Percentiles rank a stretch among this genome's conserved stretches.
These are phyloP conservation scores for Chelonus insularis DNA, from an alignment of 1,140 invertebrate genomes.

Conservation along the genomic window DNA sequence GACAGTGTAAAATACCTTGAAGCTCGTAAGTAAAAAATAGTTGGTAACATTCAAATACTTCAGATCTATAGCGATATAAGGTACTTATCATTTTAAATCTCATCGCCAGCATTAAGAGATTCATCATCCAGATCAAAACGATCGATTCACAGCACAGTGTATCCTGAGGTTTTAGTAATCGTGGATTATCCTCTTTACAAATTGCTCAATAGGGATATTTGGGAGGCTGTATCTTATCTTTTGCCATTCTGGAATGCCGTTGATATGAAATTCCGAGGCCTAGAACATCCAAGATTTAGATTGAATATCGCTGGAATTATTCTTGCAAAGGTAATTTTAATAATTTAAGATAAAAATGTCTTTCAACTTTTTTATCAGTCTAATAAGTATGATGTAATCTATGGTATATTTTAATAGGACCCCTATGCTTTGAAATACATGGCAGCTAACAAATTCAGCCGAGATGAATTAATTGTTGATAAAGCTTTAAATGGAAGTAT, in stretches of 20 bases:
- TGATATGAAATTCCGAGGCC: conserved; percentile 27
- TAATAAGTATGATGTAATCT: too few species aligned
- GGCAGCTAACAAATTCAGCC: conserved; percentile 13
- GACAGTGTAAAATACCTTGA: neutral
- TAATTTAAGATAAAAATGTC: too few species aligned
- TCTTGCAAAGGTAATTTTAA: conserved; percentile 2
- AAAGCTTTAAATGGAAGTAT: conserved; percentile 2
- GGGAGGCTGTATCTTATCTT: conserved; percentile 26
- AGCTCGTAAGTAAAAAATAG: neutral
- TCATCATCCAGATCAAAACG: conserved; percentile 7
- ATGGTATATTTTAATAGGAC: too few species aligned
- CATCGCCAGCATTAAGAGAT: neutral
- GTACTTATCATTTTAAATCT: neutral
- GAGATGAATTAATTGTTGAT: neutral
- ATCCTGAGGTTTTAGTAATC: conserved; percentile 30
- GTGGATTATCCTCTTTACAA: conserved; percentile 27
- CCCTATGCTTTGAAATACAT: too few species aligned
- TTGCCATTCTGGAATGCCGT: conserved; percentile 35
- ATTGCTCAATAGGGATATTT: conserved; percentile 5
- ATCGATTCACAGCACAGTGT: conserved; percentile 2
- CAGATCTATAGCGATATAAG: neutral
- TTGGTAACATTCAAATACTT: neutral
- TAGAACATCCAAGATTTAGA: conserved; percentile 31
- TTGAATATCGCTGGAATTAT: conserved; percentile 29
- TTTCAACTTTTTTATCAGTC: too few species aligned